Conservation (phyloP, 2,888 invertebrate genomes). For the Keiferia lycopersicella region DNA sequence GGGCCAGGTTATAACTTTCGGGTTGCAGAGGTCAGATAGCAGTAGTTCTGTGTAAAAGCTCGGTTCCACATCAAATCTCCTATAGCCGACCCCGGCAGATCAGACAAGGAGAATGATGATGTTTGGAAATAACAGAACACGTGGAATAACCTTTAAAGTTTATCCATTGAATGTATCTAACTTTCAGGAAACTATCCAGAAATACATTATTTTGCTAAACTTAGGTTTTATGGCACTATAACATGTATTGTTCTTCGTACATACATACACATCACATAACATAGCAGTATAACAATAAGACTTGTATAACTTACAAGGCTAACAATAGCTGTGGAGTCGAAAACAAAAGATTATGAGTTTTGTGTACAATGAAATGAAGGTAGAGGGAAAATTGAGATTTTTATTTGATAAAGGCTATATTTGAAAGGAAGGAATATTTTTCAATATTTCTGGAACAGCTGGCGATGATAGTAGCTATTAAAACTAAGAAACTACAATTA, state of each 20-base stretch:
- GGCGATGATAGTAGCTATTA: background rate
- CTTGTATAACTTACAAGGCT: conserved; percentile 17
- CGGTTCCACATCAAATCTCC: no score
- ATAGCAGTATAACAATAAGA: conserved; percentile 9
- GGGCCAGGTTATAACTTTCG: no score
- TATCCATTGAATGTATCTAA: background rate
- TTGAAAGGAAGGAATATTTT: no score
- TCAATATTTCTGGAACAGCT: background rate
- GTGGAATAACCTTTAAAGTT: no score
- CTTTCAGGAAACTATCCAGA: background rate
- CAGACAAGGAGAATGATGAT: no score
- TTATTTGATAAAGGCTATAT: background rate
- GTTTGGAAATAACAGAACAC: no score
- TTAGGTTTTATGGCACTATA: background rate
- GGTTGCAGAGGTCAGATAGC: no score
- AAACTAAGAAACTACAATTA: no score
- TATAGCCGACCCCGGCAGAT: no score
- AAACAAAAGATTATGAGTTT: conserved; percentile 10
- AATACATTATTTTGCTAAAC: no score
- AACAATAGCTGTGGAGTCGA: conserved; percentile 5
- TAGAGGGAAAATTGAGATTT: background rate
- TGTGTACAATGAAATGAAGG: background rate
- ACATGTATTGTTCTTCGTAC: background rate
- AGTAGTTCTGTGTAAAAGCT: no score
- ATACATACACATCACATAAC: conserved; percentile 3